Evolutionary conservation across 2,113 vertebrate species (phyloP).

Genomic region (Himantopus leucocephalus): DNA sequence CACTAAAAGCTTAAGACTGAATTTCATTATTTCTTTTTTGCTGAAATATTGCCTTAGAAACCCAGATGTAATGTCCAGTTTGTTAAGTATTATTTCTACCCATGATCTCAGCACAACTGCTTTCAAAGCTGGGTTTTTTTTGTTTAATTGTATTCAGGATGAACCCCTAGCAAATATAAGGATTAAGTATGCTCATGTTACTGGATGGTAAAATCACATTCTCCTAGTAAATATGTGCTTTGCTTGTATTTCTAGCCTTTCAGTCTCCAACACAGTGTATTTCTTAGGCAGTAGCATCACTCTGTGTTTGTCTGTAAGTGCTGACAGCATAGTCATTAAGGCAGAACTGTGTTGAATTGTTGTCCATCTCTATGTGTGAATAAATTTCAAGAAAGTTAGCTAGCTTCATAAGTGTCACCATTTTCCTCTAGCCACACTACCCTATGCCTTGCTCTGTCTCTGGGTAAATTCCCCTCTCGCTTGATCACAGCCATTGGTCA

Average conservation of each 20-base stretch:
- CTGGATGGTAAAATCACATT: neutral
- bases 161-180: neutral
- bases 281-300: neutral
- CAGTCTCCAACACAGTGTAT: neutral
- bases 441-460: neutral
- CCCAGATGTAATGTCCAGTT: neutral
- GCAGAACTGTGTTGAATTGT: neutral
- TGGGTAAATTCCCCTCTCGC: neutral
- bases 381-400: neutral
- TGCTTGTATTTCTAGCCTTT: neutral
- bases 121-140: neutral
- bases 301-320: neutral
- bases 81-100: neutral
- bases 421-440: neutral
- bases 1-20: neutral
- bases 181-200: neutral
- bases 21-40: neutral
- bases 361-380: neutral
- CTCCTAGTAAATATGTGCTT: neutral
- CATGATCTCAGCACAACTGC: neutral
- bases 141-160: neutral
- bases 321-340: neutral
- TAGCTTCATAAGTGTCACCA: neutral
- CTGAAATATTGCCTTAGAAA: neutral
- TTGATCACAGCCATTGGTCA: neutral